Evolutionary conservation across 2,888 invertebrate species (phyloP), one percentile per base, ranked within the genome.

Genomic region (Andrena marginata): DNA sequence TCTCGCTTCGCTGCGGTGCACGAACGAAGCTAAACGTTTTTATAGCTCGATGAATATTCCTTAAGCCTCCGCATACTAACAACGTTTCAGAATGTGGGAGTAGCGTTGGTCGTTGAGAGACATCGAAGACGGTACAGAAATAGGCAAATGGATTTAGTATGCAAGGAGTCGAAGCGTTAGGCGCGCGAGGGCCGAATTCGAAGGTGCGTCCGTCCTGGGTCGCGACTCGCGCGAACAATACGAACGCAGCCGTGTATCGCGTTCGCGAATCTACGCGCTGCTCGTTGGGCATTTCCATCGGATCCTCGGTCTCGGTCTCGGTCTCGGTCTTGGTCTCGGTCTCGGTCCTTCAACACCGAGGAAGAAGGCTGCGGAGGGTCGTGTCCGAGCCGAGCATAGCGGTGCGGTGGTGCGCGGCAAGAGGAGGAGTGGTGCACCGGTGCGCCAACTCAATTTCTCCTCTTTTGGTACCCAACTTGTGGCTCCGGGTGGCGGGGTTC

Each of bases 401-500:
- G 48, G 29, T 64, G 16, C 48, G 23, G 71, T 20, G 72, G 60
- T 72, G 49, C 59, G 51, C 51, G n/a, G 72, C 60, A 42, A 73
- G 65, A 59, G 77, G 65, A 64, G 70, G 69, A 48, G 75, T 67
- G 76, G 81, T 72, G 79, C 83, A 77, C 76, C 87, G 88, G 88
- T 87, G 86, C 89, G 89, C 88, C 88, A 89, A 89, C 89, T 89
- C 89, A 89, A 89, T 89, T 89, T 89, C 89, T 89, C 89, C 89
- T 89, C 89, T 89, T 89, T 89, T 89, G 89, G 89, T 89, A 89
- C 89, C 89, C 88, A 89, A 89, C 88, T 89, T 89, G 89, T 82
- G 89, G 80, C 87, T 89, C 82, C 73, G 83, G 69, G 69, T 67
- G 81, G 75, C 81, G 75, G 84, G 84, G 78, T 73, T 64, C 87